Evolutionary conservation across 2,888 invertebrate genomes (phyloP).

Genomic region (Cerceris ruficornis): DNA sequence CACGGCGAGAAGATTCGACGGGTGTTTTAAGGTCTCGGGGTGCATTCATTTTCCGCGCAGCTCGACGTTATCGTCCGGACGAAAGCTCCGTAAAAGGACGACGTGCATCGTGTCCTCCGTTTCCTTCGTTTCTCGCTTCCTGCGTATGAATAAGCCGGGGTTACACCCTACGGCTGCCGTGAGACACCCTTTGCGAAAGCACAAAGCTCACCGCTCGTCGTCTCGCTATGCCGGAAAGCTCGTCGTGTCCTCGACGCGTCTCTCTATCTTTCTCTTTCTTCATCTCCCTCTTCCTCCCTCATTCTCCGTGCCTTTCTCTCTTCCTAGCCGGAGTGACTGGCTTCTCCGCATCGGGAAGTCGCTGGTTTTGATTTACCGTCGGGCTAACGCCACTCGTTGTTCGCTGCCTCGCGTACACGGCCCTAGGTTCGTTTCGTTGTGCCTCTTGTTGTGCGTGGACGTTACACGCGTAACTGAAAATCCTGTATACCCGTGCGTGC

Average conservation of each 20-base stretch:
- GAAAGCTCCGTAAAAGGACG: slow-evolving; percentile 59
- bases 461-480: slow-evolving; percentile 26
- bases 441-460: slow-evolving; percentile 21
- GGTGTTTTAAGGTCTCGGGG: slow-evolving; percentile 35
- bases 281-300: slow-evolving; percentile 32
- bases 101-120: slow-evolving; percentile 63
- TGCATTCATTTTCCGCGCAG: slow-evolving; percentile 46
- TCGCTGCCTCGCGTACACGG: slow-evolving; percentile 54
- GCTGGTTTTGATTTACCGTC: slow-evolving; percentile 73
- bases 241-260: slow-evolving; percentile 58
- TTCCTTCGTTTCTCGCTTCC: slow-evolving; percentile 78
- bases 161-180: slow-evolving; percentile 76
- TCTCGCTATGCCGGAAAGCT: slow-evolving; percentile 72
- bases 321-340: slow-evolving; percentile 28
- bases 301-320: slow-evolving; percentile 35
- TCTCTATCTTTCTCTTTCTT: slow-evolving; percentile 33
- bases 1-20: slow-evolving; percentile 6
- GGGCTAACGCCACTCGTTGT: slow-evolving; percentile 59
- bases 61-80: slow-evolving; percentile 62
- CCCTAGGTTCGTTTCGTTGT: slow-evolving; percentile 48
- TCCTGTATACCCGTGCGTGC: not conserved
- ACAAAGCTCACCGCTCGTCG: slow-evolving; percentile 65
- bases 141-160: slow-evolving; percentile 79
- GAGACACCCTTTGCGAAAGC: slow-evolving; percentile 75
- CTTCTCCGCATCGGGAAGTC: slow-evolving; percentile 54